Base-by-base conservation (phyloP, 2,797 vertebrate genomes). In the Pseudotriccus pelzelni region DNA sequence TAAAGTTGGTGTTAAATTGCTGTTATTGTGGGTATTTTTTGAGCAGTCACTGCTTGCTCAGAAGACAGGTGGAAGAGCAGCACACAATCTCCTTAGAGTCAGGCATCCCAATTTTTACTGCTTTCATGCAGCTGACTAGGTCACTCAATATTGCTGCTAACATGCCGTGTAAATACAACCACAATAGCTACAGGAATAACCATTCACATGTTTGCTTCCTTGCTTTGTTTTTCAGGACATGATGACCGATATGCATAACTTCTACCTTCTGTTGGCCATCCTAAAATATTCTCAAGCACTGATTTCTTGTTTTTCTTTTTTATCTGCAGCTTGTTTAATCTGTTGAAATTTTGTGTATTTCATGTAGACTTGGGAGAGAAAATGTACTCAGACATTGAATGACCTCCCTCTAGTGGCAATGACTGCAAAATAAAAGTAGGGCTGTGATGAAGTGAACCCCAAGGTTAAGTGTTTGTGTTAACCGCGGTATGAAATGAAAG, bases 391-490 rank as follows among this genome's bases (percentile, higher is more conserved):
- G 41, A 6, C 25, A 22, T 55, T 67, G 36, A 18, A 2, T 88
- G 50, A 27, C 46, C 75, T 92, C 93, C 94, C 90, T 96, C 92
- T 96, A 91, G 95, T 60, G 95, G 95, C 82, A 86, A 27, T 23
- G 70, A 20, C 2, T 18, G 22, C 1, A 27, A 27, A 34, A n/a
- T 49, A 47, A 41, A 88, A 73, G 34, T 6, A 36, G 25, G 36
- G 24, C 68, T 50, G 34, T 3, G 23, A 15, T 10, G 27, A 36
- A 21, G 52, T 2, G 1, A 89, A 32, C 30, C 3, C 43, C 58
- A 4, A 8, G 12, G 36, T 39, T 39, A 43, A 50, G 7, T 14
- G 24, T 10, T 28, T 32, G 36, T 6, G 1, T 36, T 69, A 44
- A 62, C 15, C 19, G 1, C 46, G 34, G 6, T 2, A 12, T n/a